phyloP scores from a whole-genome alignment of 2,797 vertebrate species.

The Carduelis carduelis region DNA sequence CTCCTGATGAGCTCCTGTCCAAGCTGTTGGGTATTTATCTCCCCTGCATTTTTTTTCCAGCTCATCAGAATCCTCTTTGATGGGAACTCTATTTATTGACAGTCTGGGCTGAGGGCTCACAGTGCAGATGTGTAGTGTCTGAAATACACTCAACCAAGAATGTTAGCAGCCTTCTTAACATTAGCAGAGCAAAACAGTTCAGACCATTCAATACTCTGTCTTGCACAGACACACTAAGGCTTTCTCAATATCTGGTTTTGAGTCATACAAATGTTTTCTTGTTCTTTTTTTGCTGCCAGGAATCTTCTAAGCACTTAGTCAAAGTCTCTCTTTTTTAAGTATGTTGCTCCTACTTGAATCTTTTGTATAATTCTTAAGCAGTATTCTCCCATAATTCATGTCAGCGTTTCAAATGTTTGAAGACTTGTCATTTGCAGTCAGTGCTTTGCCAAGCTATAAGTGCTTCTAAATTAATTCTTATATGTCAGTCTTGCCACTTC shows the following conservation, averaged over 20 bases:
- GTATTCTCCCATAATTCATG: constrained; percentile 14
- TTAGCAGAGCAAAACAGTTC: background rate
- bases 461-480: constrained; percentile 7
- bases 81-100: background rate
- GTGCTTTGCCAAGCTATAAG: constrained; percentile 37
- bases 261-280: background rate
- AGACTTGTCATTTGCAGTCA: constrained; percentile 33
- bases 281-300: background rate
- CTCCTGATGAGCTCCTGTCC: background rate
- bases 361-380: background rate
- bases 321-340: background rate
- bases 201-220: background rate
- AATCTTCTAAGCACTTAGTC: background rate
- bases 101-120: background rate
- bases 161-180: background rate
- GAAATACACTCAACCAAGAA: background rate
- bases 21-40: background rate
- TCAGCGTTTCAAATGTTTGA: constrained; percentile 47
- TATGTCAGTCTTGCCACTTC: background rate
- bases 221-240: background rate
- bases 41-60: background rate
- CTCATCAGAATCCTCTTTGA: background rate
- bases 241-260: background rate
- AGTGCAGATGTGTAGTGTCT: background rate
- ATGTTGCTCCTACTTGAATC: constrained; percentile 1